These are phyloP conservation scores for Axea sp. DNA, from an alignment of 2,888 invertebrate species.

Conservation along the genomic window DNA sequence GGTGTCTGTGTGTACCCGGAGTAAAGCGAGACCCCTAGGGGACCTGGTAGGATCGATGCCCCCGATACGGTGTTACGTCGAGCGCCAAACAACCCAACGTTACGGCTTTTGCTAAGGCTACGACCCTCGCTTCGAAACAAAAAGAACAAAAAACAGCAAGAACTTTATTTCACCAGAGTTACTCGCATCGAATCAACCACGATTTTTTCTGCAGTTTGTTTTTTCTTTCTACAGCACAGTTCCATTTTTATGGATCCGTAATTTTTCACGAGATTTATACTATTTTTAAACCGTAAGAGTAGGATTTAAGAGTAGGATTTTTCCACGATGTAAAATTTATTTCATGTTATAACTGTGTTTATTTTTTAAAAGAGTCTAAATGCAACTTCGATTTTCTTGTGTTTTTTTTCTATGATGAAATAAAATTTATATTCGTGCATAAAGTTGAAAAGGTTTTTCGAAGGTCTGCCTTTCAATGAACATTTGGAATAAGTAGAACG, in stretches of 20 bases:
- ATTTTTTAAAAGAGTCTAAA: too few species aligned
- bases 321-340: not conserved
- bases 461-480: slow-evolving; percentile 12
- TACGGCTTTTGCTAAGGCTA: slow-evolving; percentile 24
- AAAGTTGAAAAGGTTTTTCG: too few species aligned
- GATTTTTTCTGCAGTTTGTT: slow-evolving; percentile 1
- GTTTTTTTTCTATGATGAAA: too few species aligned
- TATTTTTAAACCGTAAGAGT: slow-evolving; percentile 4
- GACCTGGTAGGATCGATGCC: slow-evolving; percentile 77
- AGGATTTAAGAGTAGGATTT: not conserved
- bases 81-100: slow-evolving; percentile 67
- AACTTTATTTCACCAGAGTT: not conserved
- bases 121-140: slow-evolving; percentile 23
- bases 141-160: slow-evolving; percentile 1
- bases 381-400: too few species aligned
- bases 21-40: slow-evolving; percentile 72
- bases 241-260: slow-evolving; percentile 14
- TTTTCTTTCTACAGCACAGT: not conserved
- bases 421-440: too few species aligned
- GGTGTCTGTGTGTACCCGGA: slow-evolving; percentile 65
- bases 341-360: not conserved
- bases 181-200: slow-evolving; percentile 19
- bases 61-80: slow-evolving; percentile 67
- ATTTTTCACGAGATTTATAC: not conserved
- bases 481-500: slow-evolving; percentile 24